Conservation (phyloP, 2,113 vertebrate genomes). For the Pavo muticus region DNA sequence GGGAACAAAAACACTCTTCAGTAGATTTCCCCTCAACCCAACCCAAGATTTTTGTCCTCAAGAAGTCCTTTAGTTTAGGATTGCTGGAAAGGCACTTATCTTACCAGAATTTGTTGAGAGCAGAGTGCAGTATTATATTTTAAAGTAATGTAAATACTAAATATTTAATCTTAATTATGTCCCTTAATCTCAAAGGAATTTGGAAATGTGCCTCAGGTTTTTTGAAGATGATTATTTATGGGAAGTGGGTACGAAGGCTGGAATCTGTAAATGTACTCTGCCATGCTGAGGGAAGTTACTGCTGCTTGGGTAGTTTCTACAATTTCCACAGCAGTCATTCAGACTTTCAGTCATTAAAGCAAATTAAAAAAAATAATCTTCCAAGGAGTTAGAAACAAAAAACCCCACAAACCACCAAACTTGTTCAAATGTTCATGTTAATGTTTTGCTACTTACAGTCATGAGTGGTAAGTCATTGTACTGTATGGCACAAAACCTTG, state of each 20-base stretch:
- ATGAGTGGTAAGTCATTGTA: background rate
- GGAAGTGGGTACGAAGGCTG: background rate
- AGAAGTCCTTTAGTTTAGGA: background rate
- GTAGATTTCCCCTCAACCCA: background rate
- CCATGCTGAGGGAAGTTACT: background rate
- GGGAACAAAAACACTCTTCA: background rate
- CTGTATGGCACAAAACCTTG: background rate
- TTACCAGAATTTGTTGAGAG: background rate
- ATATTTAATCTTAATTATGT: slow-evolving; percentile 21
- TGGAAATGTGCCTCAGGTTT: background rate
- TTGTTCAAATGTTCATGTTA: background rate
- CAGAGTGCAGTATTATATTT: background rate
- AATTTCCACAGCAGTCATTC: background rate
- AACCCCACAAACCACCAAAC: rapidly evolving
- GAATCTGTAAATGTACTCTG: background rate
- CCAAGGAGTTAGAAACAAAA: background rate
- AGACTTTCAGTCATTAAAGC: background rate
- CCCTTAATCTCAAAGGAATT: background rate
- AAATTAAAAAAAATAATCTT: background rate
- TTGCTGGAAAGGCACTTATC: background rate
- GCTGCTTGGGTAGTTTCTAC: background rate
- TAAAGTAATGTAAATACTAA: background rate
- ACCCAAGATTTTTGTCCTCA: background rate
- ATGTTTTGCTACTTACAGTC: background rate
- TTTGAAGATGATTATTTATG: slow-evolving; percentile 15